These are phyloP conservation scores for Macrotis lagotis DNA, from an alignment of 2,113 vertebrate species.

Conservation along the genomic window DNA sequence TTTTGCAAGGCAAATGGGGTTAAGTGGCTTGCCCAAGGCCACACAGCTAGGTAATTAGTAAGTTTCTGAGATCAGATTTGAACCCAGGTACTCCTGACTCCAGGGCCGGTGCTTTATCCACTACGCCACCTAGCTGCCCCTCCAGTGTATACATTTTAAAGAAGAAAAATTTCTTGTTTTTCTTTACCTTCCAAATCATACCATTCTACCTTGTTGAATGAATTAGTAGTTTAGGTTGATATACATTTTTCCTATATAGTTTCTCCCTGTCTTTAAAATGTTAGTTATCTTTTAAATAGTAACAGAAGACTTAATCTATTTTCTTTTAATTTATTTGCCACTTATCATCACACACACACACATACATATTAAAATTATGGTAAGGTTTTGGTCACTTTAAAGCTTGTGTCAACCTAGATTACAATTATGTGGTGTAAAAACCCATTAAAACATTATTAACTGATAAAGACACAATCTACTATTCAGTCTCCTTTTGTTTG, in stretches of 20 bases:
- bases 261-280: conserved; percentile 49
- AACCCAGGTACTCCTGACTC: too few species aligned
- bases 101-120: too few species aligned
- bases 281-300: conserved; percentile 41
- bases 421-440: not conserved
- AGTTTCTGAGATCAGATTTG: too few species aligned
- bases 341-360: not conserved
- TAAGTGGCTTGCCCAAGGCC: too few species aligned
- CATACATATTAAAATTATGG: too few species aligned
- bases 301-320: conserved; percentile 1
- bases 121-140: too few species aligned
- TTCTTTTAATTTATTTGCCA: conserved; percentile 38
- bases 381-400: not conserved
- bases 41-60: too few species aligned
- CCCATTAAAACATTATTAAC: conserved; percentile 18
- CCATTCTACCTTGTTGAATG: conserved; percentile 62
- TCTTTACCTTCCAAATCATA: conserved; percentile 56
- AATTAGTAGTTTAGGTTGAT: conserved; percentile 66
- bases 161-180: too few species aligned
- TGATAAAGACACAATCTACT: conserved; percentile 22
- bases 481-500: too few species aligned
- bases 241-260: conserved; percentile 59
- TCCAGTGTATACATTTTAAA: too few species aligned
- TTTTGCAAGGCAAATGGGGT: too few species aligned
- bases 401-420: not conserved